A percentile compares a stretch with the other conserved stretches of the same genome.
Conservation (phyloP, 1,140 invertebrate genomes). For the Oppia nitens region DNA sequence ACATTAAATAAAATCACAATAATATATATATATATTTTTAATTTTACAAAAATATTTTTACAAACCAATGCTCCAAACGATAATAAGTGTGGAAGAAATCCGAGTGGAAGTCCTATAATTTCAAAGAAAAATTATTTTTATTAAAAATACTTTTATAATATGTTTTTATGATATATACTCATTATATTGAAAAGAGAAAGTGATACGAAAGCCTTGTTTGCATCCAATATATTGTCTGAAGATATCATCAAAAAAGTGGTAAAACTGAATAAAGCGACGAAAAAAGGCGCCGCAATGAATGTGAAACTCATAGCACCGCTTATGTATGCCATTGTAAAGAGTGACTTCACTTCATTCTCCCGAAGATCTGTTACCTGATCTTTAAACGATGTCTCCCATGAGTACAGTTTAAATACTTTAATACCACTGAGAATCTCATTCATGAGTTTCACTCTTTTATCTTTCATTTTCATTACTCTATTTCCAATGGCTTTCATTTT, state of each 20-base stretch:
- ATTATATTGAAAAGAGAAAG: conserved; percentile 46
- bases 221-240: conserved; percentile 33
- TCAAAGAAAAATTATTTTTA: no score
- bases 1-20: conserved; percentile 1
- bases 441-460: conserved; percentile 51
- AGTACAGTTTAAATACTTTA: conserved; percentile 57
- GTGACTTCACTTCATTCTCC: conserved; percentile 17
- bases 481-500: conserved; percentile 41
- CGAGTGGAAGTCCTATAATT: no score
- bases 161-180: no score
- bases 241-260: conserved; percentile 30
- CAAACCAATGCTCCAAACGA: no score
- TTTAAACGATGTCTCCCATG: conserved; percentile 37
- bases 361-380: conserved; percentile 18
- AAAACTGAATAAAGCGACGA: conserved; percentile 27
- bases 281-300: conserved; percentile 25
- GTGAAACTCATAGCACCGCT: conserved; percentile 17
- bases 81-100: conserved; percentile 24
- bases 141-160: conserved; percentile 28
- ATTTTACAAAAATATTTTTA: no score
- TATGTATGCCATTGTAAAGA: conserved; percentile 17
- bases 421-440: conserved; percentile 64
- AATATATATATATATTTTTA: no score
- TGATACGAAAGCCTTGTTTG: conserved; percentile 43
- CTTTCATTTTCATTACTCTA: conserved; percentile 40